A percentile compares a stretch with the other conserved stretches of the same genome.
phyloP scores from a whole-genome alignment of 2,797 vertebrate genomes.

The Acipenser ruthenus region DNA sequence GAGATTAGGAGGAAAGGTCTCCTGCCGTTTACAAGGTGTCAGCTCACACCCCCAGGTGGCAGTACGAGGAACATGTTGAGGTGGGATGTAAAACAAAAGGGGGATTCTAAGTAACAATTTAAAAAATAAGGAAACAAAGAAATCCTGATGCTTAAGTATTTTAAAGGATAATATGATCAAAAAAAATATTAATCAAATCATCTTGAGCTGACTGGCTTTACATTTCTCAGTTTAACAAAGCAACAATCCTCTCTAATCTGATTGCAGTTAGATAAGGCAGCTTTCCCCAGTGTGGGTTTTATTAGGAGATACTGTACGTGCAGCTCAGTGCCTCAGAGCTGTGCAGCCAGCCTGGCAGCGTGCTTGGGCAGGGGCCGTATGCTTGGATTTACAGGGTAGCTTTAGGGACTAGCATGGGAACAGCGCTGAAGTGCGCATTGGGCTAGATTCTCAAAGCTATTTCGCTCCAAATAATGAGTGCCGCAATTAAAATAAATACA shows the following conservation, averaged over 20 bases:
- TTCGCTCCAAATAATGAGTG: too few species aligned
- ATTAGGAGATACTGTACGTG: constrained; percentile 46
- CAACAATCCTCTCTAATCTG: constrained; percentile 69
- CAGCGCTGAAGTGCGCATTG: too few species aligned
- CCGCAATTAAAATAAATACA: too few species aligned
- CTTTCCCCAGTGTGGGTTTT: constrained; percentile 55
- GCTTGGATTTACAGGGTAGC: too few species aligned
- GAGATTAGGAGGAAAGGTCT: constrained; percentile 59
- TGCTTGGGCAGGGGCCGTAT: too few species aligned
- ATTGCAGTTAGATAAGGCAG: constrained; percentile 64
- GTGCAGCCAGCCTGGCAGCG: constrained; percentile 24
- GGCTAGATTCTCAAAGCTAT: too few species aligned
- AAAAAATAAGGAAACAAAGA: constrained; percentile 53
- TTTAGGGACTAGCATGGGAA: too few species aligned
- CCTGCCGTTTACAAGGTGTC: constrained; percentile 49
- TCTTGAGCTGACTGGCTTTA: constrained; percentile 53
- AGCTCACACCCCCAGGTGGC: constrained; percentile 66
- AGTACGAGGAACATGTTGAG: constrained; percentile 36
- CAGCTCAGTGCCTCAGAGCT: constrained; percentile 30
- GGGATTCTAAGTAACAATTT: constrained; percentile 32
- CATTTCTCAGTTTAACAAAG: constrained; percentile 55
- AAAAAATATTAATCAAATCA: constrained; percentile 70
- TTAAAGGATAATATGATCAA: constrained; percentile 60
- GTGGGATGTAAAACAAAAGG: not conserved
- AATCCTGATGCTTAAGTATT: constrained; percentile 59